Base-by-base conservation (phyloP, 2,113 vertebrate genomes). In the Ptilonorhynchus violaceus region DNA sequence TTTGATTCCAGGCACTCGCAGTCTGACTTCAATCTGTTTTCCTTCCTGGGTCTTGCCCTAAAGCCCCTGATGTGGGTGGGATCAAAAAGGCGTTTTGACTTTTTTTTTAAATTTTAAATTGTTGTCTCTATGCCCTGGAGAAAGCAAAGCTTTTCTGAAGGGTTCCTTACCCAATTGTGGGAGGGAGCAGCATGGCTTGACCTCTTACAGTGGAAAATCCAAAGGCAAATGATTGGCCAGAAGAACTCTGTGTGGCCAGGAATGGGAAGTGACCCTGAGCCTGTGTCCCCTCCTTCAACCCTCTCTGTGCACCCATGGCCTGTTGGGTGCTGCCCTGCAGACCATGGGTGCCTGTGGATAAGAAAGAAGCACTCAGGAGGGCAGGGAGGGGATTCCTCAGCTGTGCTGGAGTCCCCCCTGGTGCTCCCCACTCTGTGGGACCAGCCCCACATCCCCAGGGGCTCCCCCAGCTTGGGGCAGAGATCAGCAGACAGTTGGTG, bases 81-180 rank as follows among this genome's bases (percentile, higher is more conserved):
- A 30, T 31, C n/a, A n/a, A n/a, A n/a, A n/a, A n/a, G n/a, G n/a
- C 6, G 1, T 17, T 68, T 17, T 21, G 22, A 47, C 23, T 22
- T 22, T 24, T 20, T 39, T 13, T 33, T 19, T 10, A 3, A 9
- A 31, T 33, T 58, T 72, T 16, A 6, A 10, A 25, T 24, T 17
- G 8, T 25, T 42, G 7, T 42, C 12, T 41, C 15, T 41, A 13
- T 63, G 37, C 18, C 33, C 23, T 31, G 23, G 55, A 25, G 46
- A 52, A 68, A 42, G 23, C 5, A 18, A 68, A 10, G 23, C 8
- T n/a, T 52, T 46, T 35, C 18, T 41, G 42, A 62, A 37, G 63
- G 1, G 1, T 41, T 83, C 42, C 22, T 74, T 52, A 46, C 33
- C 30, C 44, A 11, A 0, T 1, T 22, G 24, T 20, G n/a, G 47